Evolutionary conservation across 2,797 vertebrate genomes (phyloP).

Genomic region (Hafferia zeledoni): DNA sequence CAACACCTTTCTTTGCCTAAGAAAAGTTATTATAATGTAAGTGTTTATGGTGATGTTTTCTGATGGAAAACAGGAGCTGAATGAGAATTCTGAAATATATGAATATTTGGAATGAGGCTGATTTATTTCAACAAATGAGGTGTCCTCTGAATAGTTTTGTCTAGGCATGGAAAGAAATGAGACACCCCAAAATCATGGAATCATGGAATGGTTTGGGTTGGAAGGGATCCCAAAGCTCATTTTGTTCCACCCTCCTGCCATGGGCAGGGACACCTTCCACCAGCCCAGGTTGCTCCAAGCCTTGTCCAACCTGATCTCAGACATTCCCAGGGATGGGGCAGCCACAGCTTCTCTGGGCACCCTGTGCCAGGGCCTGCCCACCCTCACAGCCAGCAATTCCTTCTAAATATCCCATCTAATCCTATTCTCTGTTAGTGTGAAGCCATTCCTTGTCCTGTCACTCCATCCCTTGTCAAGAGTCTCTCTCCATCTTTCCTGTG

Average conservation of each 20-base stretch:
- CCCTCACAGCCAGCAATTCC: too few species aligned
- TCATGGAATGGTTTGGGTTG: not conserved
- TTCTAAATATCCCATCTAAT: too few species aligned
- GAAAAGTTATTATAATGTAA: not conserved
- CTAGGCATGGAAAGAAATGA: not conserved
- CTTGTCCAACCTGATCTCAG: not conserved
- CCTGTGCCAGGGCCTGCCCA: too few species aligned
- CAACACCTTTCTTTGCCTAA: not conserved
- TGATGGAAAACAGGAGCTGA: not conserved
- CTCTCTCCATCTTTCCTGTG: not conserved
- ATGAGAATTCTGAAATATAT: not conserved
- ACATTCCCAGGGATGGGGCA: not conserved
- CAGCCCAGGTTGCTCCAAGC: not conserved
- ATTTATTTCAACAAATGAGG: not conserved
- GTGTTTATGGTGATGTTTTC: not conserved
- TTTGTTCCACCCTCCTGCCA: not conserved
- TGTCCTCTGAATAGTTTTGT: not conserved
- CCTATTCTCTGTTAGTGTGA: too few species aligned
- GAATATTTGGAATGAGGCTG: not conserved
- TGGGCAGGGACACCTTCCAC: not conserved
- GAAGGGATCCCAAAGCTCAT: not conserved
- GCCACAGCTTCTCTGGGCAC: too few species aligned
- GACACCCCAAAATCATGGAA: not conserved
- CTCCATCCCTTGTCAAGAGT: not conserved
- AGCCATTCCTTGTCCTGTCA: not conserved